Base-by-base conservation (phyloP, 2,113 vertebrate genomes). In the Pardalotus punctatus region DNA sequence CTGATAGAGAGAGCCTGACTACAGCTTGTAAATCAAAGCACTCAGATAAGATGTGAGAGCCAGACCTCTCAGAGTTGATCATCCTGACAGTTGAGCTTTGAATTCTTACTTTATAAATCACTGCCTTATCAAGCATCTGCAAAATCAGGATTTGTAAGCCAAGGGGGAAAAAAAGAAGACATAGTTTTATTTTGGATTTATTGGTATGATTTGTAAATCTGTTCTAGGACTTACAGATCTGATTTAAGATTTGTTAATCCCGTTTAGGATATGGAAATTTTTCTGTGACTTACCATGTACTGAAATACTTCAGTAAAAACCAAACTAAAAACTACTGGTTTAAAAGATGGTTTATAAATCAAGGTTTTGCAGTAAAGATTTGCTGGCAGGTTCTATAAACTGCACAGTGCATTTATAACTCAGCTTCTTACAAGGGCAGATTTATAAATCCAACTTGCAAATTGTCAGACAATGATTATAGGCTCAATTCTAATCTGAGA, bases 361-460 rank as follows among this genome's bases (percentile, higher is more conserved):
- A 97, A 95, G 90, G 72, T 54, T 62, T 81, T 86, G 54, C 70
- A 74, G 60, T 83, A 96, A 94, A 97, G 89, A 82, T 94, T 95
- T 94, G 57, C 79, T 97, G 94, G 90, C 94, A 98, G 71, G 19
- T 83, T 93, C 86, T 76, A 96, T 97, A 97, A 98, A 98, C 97
- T 97, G 95, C 93, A 69, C 50, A 51, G 74, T 67, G 29, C 66
- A 6, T 96, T 97, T 97, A 95, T 96, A 97, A 97, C 69, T 84
- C 93, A 92, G 65, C 69, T 88, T 97, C 82, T 93, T 94, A 87
- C 86, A 80, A 96, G 51, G 88, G 72, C 53, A 96, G 96, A 97
- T 97, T 96, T 97, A 96, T 96, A 96, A 97, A 97, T 88, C 73
- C 89, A 95, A 89, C 77, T 97, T 97, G 86, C 94, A 96, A 97